These are phyloP conservation scores for Endomychus coccineus DNA, from an alignment of 2,888 invertebrate species.

Conservation along the genomic window DNA sequence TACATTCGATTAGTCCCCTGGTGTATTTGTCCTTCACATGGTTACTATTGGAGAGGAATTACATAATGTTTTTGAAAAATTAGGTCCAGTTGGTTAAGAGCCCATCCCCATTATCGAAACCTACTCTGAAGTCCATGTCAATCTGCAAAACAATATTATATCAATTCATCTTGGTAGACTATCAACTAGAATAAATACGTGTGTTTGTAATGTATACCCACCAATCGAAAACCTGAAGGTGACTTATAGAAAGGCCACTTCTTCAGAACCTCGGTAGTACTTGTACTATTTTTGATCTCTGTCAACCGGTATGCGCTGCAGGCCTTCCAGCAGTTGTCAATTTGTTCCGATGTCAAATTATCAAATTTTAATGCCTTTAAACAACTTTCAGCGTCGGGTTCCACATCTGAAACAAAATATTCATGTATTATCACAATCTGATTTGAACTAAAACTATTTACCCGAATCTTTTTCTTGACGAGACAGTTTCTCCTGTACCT, in stretches of 20 bases:
- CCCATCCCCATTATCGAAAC: neutral
- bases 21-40: too few relatives aligned
- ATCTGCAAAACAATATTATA: slow-evolving; percentile 1
- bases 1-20: too few relatives aligned
- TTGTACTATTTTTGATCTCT: neutral
- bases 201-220: too few relatives aligned
- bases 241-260: slow-evolving; percentile 2
- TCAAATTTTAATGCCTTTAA: slow-evolving; percentile 1
- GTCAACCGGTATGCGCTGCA: neutral
- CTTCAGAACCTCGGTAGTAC: neutral
- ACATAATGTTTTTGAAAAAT: neutral
- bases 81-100: neutral
- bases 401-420: neutral
- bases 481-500: too few relatives aligned
- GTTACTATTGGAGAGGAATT: neutral
- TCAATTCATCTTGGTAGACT: too few relatives aligned
- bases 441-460: too few relatives aligned
- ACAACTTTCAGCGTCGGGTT: neutral
- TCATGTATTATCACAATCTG: too few relatives aligned
- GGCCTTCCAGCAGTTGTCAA: slow-evolving; percentile 1
- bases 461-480: too few relatives aligned
- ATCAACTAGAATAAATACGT: too few relatives aligned
- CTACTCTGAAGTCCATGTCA: neutral
- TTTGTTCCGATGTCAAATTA: slow-evolving; percentile 1
- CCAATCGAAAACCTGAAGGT: slow-evolving; percentile 1